Percentiles rank a stretch among this genome's conserved stretches.
Evolutionary conservation across 1,140 invertebrate genomes (phyloP).

Genomic region (Brachionus calyciflorus): DNA sequence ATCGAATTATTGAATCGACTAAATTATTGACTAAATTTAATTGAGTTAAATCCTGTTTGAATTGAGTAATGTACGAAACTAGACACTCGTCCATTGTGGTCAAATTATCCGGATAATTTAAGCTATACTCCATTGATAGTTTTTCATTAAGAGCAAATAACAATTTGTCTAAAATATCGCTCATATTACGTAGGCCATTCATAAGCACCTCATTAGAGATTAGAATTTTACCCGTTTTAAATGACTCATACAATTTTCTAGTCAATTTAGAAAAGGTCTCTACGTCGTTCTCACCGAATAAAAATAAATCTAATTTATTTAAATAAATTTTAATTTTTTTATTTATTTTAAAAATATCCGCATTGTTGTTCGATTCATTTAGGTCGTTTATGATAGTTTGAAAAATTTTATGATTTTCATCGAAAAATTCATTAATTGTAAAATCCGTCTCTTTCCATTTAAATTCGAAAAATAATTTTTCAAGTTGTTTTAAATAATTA

Average conservation of each 20-base stretch:
- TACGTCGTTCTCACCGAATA: background rate
- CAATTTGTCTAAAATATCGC: constrained; percentile 27
- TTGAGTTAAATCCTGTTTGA: background rate
- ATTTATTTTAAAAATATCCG: background rate
- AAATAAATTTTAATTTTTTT: constrained; percentile 24
- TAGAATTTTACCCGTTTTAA: background rate
- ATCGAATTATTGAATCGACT: background rate
- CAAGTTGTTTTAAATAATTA: background rate
- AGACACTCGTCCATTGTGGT: constrained; percentile 30
- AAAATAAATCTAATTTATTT: constrained; percentile 27
- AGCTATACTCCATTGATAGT: background rate
- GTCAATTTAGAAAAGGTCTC: background rate
- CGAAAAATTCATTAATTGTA: background rate
- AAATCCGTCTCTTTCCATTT: background rate
- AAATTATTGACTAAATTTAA: background rate
- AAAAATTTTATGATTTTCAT: background rate
- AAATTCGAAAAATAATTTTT: background rate
- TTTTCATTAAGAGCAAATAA: constrained; percentile 27
- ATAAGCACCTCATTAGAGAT: background rate
- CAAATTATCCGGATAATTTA: background rate
- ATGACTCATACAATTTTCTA: background rate
- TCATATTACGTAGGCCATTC: background rate
- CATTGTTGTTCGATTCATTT: background rate
- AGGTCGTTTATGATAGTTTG: background rate
- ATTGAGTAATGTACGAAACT: constrained; percentile 14